Evolutionary conservation across 2,113 vertebrate genomes (phyloP), one percentile per base, ranked within the genome.

Genomic region (Salvelinus namaycush): DNA sequence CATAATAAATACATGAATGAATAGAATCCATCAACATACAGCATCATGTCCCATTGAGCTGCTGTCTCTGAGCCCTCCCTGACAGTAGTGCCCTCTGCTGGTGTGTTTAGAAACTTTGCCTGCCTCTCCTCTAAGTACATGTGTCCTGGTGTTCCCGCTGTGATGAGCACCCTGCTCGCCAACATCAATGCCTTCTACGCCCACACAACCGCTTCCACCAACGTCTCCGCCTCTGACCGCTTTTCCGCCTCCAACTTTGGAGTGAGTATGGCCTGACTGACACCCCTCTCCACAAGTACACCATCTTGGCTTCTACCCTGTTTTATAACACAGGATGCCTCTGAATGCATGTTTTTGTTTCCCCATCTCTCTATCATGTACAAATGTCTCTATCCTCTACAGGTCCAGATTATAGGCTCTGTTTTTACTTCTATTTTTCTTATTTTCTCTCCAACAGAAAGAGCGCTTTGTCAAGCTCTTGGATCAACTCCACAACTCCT

Each of bases 151-250:
- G 97, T 99, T 51, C 98, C 98, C 77, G 98, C 98, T 29, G 96
- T 99, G 87, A 99, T 99, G 98, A 99, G 98, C 91, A 99, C 97
- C 77, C 94, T 99, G 87, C 92, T 99, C 84, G 98, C 98, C 91
- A 99, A 99, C 85, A 99, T 99, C 90, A 99, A 99, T 76, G 98
- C 98, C 83, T 98, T 97, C 93, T 99, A 99, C 79, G 98, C 98
- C 75, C 98, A 99, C 92, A 99, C 97, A 60, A 97, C 97, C 1
- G 98, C 97, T 80, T 99, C 96, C 89, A 98, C 97, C 86, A 99
- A 98, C 14, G 98, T 99, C 72, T 99, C 97, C 65, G 98, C 98
- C 81, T 98, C 95, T 0, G 97, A 99, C 81, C 97, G 98, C 83
- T 99, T 99, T 79, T 89, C 98, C 39, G 97, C 97, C 79, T 97